Evolutionary conservation across 2,888 invertebrate species (phyloP).

Genomic region (Drosophila recens): DNA sequence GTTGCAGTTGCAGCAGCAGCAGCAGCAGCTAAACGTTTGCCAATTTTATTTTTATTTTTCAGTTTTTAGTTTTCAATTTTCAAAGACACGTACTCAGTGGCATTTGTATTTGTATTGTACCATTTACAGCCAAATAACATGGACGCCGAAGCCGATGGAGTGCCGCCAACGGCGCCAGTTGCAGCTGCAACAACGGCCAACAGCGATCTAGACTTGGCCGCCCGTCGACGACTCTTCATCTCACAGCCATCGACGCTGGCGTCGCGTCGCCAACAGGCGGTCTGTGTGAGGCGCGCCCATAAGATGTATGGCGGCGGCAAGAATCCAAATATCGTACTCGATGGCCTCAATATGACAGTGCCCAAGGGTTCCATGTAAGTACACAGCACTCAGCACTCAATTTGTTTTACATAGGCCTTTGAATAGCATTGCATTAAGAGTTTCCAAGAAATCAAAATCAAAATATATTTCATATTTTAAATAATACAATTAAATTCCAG

Average conservation of each 20-base stretch:
- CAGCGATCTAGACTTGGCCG: slow-evolving; percentile 86
- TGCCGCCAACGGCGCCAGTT: slow-evolving; percentile 81
- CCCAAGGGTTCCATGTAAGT: slow-evolving; percentile 95
- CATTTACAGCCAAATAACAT: slow-evolving; percentile 64
- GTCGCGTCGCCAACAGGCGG: slow-evolving; percentile 91
- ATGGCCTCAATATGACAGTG: slow-evolving; percentile 96
- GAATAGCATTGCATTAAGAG: not conserved
- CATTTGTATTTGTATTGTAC: slow-evolving; percentile 37
- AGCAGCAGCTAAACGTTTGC: slow-evolving; percentile 38
- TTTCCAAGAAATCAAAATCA: too few species aligned
- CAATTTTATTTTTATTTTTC: slow-evolving; percentile 54
- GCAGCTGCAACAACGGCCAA: slow-evolving; percentile 67
- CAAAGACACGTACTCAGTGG: slow-evolving; percentile 37
- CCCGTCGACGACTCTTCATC: slow-evolving; percentile 86
- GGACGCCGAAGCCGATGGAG: slow-evolving; percentile 85
- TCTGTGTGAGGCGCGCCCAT: slow-evolving; percentile 92
- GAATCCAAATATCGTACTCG: slow-evolving; percentile 92
- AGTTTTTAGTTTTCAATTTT: slow-evolving; percentile 46
- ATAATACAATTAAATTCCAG: too few species aligned
- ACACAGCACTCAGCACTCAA: not conserved
- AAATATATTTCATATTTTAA: too few species aligned
- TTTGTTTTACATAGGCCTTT: not conserved
- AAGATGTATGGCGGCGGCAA: slow-evolving; percentile 93
- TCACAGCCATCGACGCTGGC: slow-evolving; percentile 90
- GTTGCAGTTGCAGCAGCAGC: slow-evolving; percentile 12